These are phyloP conservation scores for Ageneiosus marmoratus DNA, from an alignment of 2,113 vertebrate species.

Conservation along the genomic window DNA sequence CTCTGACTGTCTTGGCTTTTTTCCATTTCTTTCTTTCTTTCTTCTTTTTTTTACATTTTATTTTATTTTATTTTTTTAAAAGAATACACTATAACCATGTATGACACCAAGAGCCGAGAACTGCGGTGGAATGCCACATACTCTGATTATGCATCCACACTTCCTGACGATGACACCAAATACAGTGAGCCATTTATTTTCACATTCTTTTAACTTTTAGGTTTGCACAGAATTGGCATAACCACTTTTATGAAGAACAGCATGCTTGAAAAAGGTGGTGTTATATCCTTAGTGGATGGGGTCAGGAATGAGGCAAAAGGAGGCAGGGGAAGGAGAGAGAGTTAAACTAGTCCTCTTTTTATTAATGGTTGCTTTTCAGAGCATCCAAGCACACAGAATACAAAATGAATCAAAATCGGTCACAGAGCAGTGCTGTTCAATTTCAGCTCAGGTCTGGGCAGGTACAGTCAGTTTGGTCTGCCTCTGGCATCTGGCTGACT, in stretches of 20 bases:
- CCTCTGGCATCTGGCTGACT: neutral
- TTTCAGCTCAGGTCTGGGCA: neutral
- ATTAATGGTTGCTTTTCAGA: neutral
- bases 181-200: slow-evolving; percentile 80
- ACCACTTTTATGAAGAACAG: neutral
- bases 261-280: neutral
- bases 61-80: slow-evolving; percentile 41
- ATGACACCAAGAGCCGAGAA: slow-evolving; percentile 95
- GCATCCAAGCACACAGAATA: neutral
- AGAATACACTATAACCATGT: slow-evolving; percentile 99
- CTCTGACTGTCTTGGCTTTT: neutral
- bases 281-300: too few relatives aligned
- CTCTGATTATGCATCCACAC: slow-evolving; percentile 91
- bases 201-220: neutral
- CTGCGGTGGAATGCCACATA: slow-evolving; percentile 98
- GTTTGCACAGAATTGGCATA: neutral
- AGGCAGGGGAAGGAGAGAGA: neutral
- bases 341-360: neutral
- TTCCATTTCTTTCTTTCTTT: neutral
- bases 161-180: slow-evolving; percentile 88
- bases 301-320: neutral
- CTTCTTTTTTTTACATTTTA: too few relatives aligned
- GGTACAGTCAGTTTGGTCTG: neutral
- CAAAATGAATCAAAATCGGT: neutral
- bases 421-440: neutral